phyloP scores from a whole-genome alignment of 2,797 vertebrate species.

The Esox lucius region DNA sequence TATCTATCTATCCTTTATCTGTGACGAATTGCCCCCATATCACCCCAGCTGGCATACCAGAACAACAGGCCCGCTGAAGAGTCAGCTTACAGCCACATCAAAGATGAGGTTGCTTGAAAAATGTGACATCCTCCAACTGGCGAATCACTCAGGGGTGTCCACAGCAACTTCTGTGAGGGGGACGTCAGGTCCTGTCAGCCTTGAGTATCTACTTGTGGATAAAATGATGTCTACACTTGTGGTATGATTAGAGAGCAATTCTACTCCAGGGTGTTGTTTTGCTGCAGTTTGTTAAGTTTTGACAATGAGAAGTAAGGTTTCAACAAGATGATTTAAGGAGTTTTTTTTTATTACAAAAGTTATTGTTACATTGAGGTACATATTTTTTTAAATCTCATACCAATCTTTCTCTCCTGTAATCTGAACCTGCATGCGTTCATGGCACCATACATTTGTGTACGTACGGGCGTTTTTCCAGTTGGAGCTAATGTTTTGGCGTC shows the following conservation, averaged over 20 bases:
- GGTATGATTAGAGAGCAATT: not conserved
- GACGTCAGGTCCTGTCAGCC: conserved; percentile 41
- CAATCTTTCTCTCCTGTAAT: not conserved
- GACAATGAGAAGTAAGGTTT: too few relatives aligned
- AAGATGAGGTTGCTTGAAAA: conserved; percentile 43
- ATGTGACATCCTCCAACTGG: conserved; percentile 39
- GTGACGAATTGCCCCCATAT: conserved; percentile 24
- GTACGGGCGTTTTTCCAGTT: not conserved
- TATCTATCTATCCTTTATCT: not conserved
- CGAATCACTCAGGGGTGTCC: conserved; percentile 36
- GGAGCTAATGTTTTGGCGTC: not conserved
- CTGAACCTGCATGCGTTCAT: not conserved
- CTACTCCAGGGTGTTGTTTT: not conserved
- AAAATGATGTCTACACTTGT: not conserved
- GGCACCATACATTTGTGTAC: not conserved
- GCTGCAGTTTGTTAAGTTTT: too few relatives aligned
- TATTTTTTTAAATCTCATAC: not conserved
- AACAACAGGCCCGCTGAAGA: conserved; percentile 50
- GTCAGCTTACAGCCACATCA: conserved; percentile 54
- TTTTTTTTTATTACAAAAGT: too few relatives aligned
- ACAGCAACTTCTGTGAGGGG: conserved; percentile 29
- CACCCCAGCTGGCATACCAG: conserved; percentile 56
- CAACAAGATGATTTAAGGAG: too few relatives aligned
- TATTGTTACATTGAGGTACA: too few relatives aligned
- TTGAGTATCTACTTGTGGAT: conserved; percentile 3